phyloP scores from a whole-genome alignment of 2,888 invertebrate genomes.

The Ophion costatus region DNA sequence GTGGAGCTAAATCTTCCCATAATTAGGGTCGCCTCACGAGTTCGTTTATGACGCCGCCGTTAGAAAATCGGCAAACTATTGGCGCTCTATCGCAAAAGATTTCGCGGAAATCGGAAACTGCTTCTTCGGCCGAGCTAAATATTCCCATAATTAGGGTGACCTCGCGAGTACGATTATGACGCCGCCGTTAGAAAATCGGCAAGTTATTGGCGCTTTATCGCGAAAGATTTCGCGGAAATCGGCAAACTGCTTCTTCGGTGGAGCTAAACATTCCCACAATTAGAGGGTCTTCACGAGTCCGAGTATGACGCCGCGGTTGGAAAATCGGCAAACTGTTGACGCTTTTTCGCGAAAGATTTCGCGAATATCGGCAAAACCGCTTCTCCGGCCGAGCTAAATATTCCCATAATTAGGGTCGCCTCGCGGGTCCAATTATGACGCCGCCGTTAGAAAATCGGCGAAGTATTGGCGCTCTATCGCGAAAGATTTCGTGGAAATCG shows the following conservation, averaged over 20 bases:
- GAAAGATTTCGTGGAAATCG: no score
- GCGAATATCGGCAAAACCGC: background rate
- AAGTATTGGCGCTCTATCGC: no score
- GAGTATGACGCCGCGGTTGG: background rate
- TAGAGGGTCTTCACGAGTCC: background rate
- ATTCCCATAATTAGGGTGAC: background rate
- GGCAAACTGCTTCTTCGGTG: background rate
- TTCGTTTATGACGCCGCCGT: background rate
- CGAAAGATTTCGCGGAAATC: no score
- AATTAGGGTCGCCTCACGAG: background rate
- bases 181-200: background rate
- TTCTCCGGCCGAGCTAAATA: background rate
- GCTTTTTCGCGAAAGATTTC: no score
- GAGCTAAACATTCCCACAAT: no score
- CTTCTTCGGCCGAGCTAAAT: constrained; percentile 45
- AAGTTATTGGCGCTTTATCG: no score
- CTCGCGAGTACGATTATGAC: no score
- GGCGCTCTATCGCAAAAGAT: background rate
- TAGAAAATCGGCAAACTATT: background rate
- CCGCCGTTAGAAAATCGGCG: background rate
- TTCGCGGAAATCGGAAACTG: constrained; percentile 15
- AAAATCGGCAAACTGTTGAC: no score
- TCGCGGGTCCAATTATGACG: background rate
- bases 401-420: background rate
- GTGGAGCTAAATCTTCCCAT: background rate